Conservation (phyloP, 2,888 invertebrate genomes). For the Rhimphoctona megacephalus region DNA sequence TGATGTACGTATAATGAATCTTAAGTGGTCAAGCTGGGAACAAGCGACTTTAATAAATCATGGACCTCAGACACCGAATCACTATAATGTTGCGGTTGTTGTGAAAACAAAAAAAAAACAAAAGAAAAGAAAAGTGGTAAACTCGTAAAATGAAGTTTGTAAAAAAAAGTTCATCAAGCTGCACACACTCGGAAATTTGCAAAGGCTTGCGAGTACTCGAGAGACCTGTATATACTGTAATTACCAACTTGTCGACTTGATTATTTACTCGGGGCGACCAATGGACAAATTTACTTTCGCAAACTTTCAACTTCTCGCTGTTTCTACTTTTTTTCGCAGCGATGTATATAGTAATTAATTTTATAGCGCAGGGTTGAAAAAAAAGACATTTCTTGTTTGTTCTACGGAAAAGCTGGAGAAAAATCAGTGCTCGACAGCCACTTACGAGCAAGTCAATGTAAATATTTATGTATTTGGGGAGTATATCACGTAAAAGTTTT, state of each 20-base stretch:
- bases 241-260: conserved; percentile 48
- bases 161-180: background rate
- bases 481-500: background rate
- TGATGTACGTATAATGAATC: background rate
- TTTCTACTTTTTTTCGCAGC: background rate
- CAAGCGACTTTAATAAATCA: conserved; percentile 3
- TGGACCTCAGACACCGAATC: background rate
- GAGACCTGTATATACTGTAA: conserved; percentile 12
- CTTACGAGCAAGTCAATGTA: conserved; percentile 19
- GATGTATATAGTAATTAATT: background rate
- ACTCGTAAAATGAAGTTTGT: conserved; percentile 8
- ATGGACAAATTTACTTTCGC: conserved; percentile 51
- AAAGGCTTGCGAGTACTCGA: background rate
- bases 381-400: conserved; percentile 33
- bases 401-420: conserved; percentile 21
- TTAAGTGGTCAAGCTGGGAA: background rate
- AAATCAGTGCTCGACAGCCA: conserved; percentile 35
- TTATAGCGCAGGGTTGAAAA: conserved; percentile 7
- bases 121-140: background rate
- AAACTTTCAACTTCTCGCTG: conserved; percentile 36
- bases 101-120: background rate
- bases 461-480: background rate
- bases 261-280: conserved; percentile 34
- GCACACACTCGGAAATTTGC: conserved; percentile 7
- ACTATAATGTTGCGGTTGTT: conserved; percentile 2